Evolutionary conservation across 2,888 invertebrate species (phyloP), one percentile per base, ranked within the genome.

Genomic region (Pycnomerus fuliginosus): DNA sequence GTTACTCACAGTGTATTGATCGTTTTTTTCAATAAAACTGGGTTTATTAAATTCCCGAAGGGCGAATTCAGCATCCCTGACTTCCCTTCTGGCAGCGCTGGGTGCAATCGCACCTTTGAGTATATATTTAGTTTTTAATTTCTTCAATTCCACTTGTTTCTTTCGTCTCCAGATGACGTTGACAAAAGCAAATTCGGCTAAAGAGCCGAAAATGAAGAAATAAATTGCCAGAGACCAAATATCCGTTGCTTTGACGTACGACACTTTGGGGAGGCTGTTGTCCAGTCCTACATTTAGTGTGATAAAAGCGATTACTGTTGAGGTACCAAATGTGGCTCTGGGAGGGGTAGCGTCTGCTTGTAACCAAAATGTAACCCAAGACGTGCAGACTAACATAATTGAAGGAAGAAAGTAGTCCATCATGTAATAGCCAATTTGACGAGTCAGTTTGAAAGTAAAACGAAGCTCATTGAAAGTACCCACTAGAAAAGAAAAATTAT

Each of bases 311-410:
- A 91, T 74, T 82, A 90, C 87, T 1, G 90, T 90, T 57, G 87
- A 87, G 1, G 90, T 88, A 22, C 88, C 87, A 59, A 90, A 73
- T 41, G 87, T 86, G 37, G 87, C 87, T 61, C 90, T 78, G 7
- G 90, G 90, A 1, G 90, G 85, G 7, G 88, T 82, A 24, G 90
- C 89, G 65, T 90, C 90, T 34, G 90, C 86, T 68, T 90, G 90
- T 41, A 91, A 70, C 90, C 90, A 91, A 67, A 91, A 91, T 1
- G 90, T 87, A 7, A 91, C 90, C 90, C 90, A 91, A 0, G 90
- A 90, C 60, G 89, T 87, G 3, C 85, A 85, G 1, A 91, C 90
- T 58, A 91, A 82, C 65, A 91, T 79, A 76, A 90, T 88, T 4
- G 90, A 90, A 1, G 91, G 91, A 50, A 91, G 79, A 58, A 89